Conservation (phyloP, 2,888 invertebrate species). For the Aelia acuminata region DNA sequence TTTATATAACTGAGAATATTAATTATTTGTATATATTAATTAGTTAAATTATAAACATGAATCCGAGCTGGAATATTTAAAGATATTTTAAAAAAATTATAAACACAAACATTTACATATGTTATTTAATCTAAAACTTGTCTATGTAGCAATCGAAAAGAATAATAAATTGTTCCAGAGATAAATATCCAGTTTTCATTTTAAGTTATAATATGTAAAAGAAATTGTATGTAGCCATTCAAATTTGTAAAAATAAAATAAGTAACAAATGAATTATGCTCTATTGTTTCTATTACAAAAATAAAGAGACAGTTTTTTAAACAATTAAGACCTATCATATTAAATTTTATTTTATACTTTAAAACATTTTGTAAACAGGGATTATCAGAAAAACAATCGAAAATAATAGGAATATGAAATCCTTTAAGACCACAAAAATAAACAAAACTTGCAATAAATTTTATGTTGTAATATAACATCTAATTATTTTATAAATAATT, state of each 20-base stretch:
- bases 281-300: neutral
- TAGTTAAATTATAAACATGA: too few relatives aligned
- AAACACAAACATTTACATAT: neutral
- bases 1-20: neutral
- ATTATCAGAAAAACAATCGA: too few relatives aligned
- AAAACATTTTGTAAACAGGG: too few relatives aligned
- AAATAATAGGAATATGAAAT: too few relatives aligned
- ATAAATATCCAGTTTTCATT: neutral
- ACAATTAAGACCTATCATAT: too few relatives aligned
- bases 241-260: neutral
- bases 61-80: too few relatives aligned
- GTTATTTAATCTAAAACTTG: neutral
- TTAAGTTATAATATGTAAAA: neutral
- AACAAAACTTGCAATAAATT: neutral
- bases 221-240: neutral
- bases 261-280: neutral
- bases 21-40: too few relatives aligned
- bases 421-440: neutral
- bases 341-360: too few relatives aligned
- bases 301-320: too few relatives aligned
- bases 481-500: neutral
- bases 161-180: neutral
- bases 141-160: neutral
- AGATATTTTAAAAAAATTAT: neutral
- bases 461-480: neutral